Percentiles rank a stretch among this genome's conserved stretches.
Conservation (phyloP, 2,888 invertebrate species). For the Lissocephala sabroskyi region DNA sequence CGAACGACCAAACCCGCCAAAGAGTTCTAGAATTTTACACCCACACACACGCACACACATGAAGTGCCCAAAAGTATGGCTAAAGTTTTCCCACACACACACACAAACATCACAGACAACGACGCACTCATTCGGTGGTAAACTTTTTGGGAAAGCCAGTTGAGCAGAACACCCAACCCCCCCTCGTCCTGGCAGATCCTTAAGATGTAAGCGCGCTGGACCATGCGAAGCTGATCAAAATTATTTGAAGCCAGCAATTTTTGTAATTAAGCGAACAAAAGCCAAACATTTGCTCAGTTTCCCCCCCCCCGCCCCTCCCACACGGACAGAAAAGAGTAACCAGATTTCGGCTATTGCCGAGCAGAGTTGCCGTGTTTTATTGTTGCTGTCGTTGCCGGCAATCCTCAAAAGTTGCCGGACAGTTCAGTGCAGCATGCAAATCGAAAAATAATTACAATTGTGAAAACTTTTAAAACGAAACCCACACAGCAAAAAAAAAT, state of each 20-base stretch:
- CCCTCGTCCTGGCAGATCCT: not conserved
- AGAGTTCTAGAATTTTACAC: too few species aligned
- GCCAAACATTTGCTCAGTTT: conserved; percentile 30
- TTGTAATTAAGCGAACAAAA: conserved; percentile 43
- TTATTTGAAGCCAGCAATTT: conserved; percentile 42
- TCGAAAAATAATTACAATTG: conserved; percentile 43
- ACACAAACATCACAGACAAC: not conserved
- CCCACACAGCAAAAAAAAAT: too few species aligned
- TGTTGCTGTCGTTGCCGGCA: not conserved
- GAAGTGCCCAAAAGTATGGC: too few species aligned
- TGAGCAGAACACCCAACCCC: too few species aligned
- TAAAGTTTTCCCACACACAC: not conserved
- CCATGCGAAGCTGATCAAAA: conserved; percentile 29
- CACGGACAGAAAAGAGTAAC: too few species aligned
- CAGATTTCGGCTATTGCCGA: too few species aligned
- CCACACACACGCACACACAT: not conserved
- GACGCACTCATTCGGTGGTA: not conserved
- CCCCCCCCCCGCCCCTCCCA: too few species aligned
- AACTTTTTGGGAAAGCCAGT: too few species aligned
- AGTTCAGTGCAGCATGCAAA: conserved; percentile 39
- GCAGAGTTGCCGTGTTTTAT: not conserved
- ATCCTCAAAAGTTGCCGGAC: conserved; percentile 26
- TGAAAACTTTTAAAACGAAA: conserved; percentile 34
- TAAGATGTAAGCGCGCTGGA: conserved; percentile 4
- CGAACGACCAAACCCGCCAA: too few species aligned